Percentiles rank a stretch among this genome's conserved stretches.
These are phyloP conservation scores for Plagodis pulveraria DNA, from an alignment of 2,888 invertebrate species.

Conservation along the genomic window DNA sequence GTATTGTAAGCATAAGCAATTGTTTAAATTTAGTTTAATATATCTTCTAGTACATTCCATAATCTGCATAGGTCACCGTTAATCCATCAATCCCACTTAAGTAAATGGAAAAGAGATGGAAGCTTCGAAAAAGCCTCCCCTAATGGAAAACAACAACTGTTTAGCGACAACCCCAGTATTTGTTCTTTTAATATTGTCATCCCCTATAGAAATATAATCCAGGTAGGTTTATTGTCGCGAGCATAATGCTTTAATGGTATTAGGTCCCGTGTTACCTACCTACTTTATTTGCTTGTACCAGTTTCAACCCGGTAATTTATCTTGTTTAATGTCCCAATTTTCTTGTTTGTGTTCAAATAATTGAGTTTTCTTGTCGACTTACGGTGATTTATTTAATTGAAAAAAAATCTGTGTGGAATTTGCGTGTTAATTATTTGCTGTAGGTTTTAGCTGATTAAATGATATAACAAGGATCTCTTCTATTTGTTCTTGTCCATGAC, in stretches of 20 bases:
- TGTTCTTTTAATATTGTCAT: conserved; percentile 43
- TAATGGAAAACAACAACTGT: conserved; percentile 68
- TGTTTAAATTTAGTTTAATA: background rate
- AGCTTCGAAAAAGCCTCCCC: conserved; percentile 35
- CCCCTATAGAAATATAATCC: conserved; percentile 34
- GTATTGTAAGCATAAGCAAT: no score
- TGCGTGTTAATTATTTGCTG: background rate
- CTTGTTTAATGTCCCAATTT: conserved; percentile 23
- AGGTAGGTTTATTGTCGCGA: conserved; percentile 29
- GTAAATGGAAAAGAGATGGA: conserved; percentile 35
- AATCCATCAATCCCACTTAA: conserved; percentile 45
- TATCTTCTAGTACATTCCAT: conserved; percentile 6
- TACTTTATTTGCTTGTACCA: conserved; percentile 15
- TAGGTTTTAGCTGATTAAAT: background rate
- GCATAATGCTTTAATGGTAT: conserved; percentile 32
- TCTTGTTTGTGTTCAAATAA: conserved; percentile 22
- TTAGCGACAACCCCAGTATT: conserved; percentile 45
- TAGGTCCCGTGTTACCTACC: conserved; percentile 22
- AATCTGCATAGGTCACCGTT: conserved; percentile 26
- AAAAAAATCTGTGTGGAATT: background rate
- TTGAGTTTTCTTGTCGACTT: conserved; percentile 12
- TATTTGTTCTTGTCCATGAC: no score
- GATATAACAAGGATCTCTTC: background rate
- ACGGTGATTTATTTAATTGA: conserved; percentile 7
- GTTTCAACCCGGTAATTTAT: conserved; percentile 16